Evolutionary conservation across 2,797 vertebrate genomes (phyloP).

Genomic region (Artibeus jamaicensis): DNA sequence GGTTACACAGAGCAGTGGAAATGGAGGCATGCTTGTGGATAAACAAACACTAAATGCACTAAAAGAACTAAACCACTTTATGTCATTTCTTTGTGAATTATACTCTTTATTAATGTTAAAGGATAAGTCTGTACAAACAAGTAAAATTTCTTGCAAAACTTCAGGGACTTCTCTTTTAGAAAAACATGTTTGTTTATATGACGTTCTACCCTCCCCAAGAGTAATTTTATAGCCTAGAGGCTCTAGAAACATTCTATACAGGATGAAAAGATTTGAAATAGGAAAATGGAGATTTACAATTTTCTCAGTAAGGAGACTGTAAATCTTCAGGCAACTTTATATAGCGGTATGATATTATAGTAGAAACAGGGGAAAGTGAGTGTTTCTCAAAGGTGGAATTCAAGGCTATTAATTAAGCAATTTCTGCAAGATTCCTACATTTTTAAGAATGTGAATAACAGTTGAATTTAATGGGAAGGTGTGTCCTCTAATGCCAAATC

Average conservation of each 20-base stretch:
- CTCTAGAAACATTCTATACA: not conserved
- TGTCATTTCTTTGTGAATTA: slow-evolving; percentile 18
- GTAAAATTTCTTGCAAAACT: slow-evolving; percentile 1
- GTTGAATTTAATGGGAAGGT: not conserved
- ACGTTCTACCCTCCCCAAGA: not conserved
- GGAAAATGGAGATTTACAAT: not conserved
- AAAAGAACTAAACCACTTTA: not conserved
- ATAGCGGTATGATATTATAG: not conserved
- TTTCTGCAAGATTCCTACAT: not conserved
- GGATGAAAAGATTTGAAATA: not conserved
- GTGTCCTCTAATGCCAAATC: not conserved
- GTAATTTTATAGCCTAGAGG: not conserved
- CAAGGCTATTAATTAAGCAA: not conserved
- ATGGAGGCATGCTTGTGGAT: not conserved
- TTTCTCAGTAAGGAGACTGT: not conserved
- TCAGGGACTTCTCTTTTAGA: slow-evolving; percentile 26
- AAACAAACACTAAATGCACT: not conserved
- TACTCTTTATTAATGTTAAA: not conserved
- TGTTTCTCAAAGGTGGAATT: not conserved
- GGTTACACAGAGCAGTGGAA: not conserved
- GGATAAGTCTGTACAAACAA: not conserved
- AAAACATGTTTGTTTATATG: slow-evolving; percentile 22
- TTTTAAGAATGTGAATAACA: not conserved
- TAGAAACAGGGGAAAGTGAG: not conserved
- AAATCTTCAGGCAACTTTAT: not conserved